Evolutionary conservation across 2,888 invertebrate genomes (phyloP), one percentile per base, ranked within the genome.

Genomic region (Agonum fuliginosum): DNA sequence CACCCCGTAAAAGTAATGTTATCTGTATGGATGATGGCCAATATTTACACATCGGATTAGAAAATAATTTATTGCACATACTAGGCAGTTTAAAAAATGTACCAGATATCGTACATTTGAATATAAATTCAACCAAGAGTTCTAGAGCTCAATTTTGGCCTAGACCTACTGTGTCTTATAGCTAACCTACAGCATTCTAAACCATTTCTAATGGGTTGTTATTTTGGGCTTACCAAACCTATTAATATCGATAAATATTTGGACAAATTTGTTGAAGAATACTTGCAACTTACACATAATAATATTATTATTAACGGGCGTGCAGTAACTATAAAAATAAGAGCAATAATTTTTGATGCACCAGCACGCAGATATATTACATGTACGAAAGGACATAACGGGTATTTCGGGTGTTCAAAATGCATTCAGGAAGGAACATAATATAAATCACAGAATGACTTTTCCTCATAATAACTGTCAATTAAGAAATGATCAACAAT

Each of bases 231-330:
- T 30, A 71, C 46, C 8, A 81, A 82, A 79, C 81, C 81, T 10
- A 43, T 41, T 12, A 75, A 78, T 78, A 20, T 78, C 3, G 78
- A 80, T 43, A 51, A 79, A 27, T 82, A 79, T 78, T 73, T 82
- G 10, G n/a, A 72, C 58, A 69, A 79, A 71, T 82, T 81, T 78
- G 79, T 81, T 20, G 24, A 58, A 24, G 82, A 81, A 74, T 75
- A 76, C 27, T 67, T 37, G 20, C 41, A 79, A 22, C n/a, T 82
- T 14, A 43, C 20, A 20, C 51, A 62, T 10, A 43, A 43, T 77
- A 79, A 78, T 30, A 20, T 79, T 69, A 48, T 51, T n/a, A 43
- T 79, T 20, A 51, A 79, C 24, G 75, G 62, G 43, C 14, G 43
- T 12, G 48, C 6, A 6, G 54, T 65, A 30, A 24, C 24, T 48